Evolutionary conservation across 2,888 invertebrate species (phyloP).

Genomic region (Ophonus ardosiacus): DNA sequence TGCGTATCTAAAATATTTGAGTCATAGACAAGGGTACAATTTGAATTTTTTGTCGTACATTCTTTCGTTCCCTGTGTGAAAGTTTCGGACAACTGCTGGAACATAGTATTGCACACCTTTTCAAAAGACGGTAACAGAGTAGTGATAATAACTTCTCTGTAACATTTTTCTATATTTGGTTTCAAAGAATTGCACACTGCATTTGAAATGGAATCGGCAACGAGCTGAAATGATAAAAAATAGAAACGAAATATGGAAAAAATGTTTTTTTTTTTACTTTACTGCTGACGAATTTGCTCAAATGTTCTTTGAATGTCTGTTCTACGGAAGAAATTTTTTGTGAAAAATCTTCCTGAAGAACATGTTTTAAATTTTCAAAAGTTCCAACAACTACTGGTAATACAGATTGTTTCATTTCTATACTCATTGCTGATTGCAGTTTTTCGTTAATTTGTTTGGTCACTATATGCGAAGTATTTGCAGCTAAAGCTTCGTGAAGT

Average conservation of each 20-base stretch:
- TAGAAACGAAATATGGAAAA: background rate
- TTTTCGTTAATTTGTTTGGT: conserved; percentile 77
- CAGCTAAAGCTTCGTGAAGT: conserved; percentile 77
- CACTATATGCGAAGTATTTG: conserved; percentile 78
- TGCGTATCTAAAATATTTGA: conserved; percentile 72
- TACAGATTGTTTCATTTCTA: conserved; percentile 78
- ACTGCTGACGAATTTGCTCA: conserved; percentile 87
- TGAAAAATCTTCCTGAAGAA: conserved; percentile 85
- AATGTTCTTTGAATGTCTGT: conserved; percentile 86
- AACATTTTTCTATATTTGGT: conserved; percentile 85
- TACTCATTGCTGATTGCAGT: conserved; percentile 78
- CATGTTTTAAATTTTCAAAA: conserved; percentile 85
- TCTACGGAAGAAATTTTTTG: conserved; percentile 86
- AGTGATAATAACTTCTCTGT: conserved; percentile 87
- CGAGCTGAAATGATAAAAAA: conserved; percentile 77
- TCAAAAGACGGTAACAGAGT: conserved; percentile 92
- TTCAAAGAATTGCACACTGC: conserved; percentile 84
- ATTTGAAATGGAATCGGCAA: conserved; percentile 86
- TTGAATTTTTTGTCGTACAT: conserved; percentile 80
- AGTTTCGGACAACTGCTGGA: conserved; percentile 91
- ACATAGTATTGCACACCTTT: conserved; percentile 90
- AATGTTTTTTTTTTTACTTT: conserved; percentile 78
- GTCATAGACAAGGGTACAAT: background rate
- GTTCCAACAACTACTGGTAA: conserved; percentile 81
- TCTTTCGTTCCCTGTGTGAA: conserved; percentile 94